These are phyloP conservation scores for Pelodytes ibericus DNA, from an alignment of 2,797 vertebrate genomes.

Conservation along the genomic window DNA sequence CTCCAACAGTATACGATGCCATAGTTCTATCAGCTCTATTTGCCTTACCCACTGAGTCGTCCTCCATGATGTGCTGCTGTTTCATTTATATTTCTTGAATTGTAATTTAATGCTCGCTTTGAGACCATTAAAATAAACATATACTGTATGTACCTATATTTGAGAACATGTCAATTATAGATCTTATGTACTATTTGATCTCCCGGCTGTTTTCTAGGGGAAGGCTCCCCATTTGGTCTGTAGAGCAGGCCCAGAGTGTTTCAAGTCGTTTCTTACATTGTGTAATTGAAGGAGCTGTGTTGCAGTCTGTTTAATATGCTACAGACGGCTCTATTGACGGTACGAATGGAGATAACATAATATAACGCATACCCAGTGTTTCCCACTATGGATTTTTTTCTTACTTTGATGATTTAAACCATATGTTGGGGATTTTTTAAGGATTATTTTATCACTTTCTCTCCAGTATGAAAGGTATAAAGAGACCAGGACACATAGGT, in stretches of 20 bases:
- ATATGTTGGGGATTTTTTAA: constrained; percentile 70
- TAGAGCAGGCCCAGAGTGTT: no score
- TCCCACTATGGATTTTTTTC: constrained; percentile 66
- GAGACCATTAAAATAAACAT: no score
- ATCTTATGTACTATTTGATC: no score
- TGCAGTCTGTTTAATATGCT: background rate
- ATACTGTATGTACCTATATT: no score
- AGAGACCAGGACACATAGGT: constrained; percentile 62
- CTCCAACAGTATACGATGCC: no score
- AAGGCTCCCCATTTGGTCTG: background rate
- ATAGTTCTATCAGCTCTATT: no score
- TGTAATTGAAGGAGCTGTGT: constrained; percentile 5
- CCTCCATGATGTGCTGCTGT: no score
- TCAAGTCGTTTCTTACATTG: background rate
- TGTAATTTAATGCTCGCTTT: no score
- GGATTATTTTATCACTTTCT: constrained; percentile 72
- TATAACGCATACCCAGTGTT: constrained; percentile 64
- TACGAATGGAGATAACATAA: constrained; percentile 64
- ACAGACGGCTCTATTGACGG: constrained; percentile 14
- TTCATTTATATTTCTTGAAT: no score
- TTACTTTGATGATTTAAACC: constrained; percentile 72
- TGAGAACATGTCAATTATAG: no score
- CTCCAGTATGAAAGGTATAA: constrained; percentile 65
- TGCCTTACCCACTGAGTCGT: no score
- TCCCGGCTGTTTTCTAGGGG: no score